Conservation (phyloP, 2,113 vertebrate species). For the Steatornis caripensis region DNA sequence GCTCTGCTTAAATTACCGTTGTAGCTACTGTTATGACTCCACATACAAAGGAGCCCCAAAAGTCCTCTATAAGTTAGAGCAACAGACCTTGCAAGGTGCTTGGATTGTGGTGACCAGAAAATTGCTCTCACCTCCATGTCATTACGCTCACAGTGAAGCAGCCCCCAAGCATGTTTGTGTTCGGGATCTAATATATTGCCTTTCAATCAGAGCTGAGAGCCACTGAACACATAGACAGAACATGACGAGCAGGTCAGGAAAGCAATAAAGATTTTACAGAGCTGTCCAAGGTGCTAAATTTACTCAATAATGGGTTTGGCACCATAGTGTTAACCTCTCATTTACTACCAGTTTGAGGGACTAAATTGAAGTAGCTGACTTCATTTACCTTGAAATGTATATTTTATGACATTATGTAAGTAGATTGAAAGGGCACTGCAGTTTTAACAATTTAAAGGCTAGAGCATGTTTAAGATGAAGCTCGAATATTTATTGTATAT, state of each 20-base stretch:
- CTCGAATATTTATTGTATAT: conserved; percentile 79
- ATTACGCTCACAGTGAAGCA: conserved; percentile 92
- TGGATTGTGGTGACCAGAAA: conserved; percentile 94
- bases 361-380: conserved; percentile 85
- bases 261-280: conserved; percentile 99
- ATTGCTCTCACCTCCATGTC: conserved; percentile 92
- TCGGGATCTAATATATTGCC: conserved; percentile 96
- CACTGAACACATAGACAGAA: conserved; percentile 88
- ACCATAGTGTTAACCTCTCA: conserved; percentile 97
- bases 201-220: conserved; percentile 98
- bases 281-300: conserved; percentile 99
- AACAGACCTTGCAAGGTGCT: conserved; percentile 89
- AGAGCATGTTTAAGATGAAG: conserved; percentile 80
- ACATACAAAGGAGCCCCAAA: conserved; percentile 74
- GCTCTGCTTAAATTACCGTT: not conserved
- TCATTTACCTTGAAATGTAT: conserved; percentile 86
- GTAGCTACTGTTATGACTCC: conserved; percentile 22
- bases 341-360: conserved; percentile 93
- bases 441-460: conserved; percentile 82
- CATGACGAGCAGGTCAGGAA: conserved; percentile 98
- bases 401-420: conserved; percentile 89
- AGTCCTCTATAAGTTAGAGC: conserved; percentile 91
- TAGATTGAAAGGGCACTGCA: conserved; percentile 82
- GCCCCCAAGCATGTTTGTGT: conserved; percentile 96
- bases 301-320: conserved; percentile 98